Base-by-base conservation (phyloP, 2,113 vertebrate genomes). In the Carlito syrichta region DNA sequence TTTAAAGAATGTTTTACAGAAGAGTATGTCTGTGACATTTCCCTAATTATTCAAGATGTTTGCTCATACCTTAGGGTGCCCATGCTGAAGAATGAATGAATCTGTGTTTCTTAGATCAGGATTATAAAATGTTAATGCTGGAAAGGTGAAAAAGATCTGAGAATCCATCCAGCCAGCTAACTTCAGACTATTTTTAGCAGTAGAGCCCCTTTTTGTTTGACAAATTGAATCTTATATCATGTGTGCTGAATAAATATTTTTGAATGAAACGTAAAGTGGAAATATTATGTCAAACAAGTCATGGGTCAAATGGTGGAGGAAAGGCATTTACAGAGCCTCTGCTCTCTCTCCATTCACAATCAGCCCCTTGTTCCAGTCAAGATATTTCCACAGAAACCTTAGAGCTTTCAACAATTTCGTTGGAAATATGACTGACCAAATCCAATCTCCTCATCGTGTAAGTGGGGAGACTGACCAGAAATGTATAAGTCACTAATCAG, bases 81-180 rank as follows among this genome's bases (percentile, higher is more conserved):
- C 25, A 17, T 45, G 68, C 23, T 86, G 48, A 95, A 66, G 86
- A 91, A 81, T 69, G 35, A 79, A 82, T 66, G 71, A 91, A 79
- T 92, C 43, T 58, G 14, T 92, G 30, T 62, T 96, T 94, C 82
- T 60, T n/a, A 84, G 83, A 68, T 93, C 76, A 86, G 68, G 45
- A 48, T 69, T 40, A 96, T 77, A 79, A 85, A 97, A 73, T 76
- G 11, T 91, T 83, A 83, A 95, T 90, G 38, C 17, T 71, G 30
- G 45, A 89, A 94, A 74, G 22, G 17, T 79, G 25, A 12, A 81
- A 76, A 68, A 30, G 20, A 90, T 58, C 38, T 94, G 62, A 83
- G 77, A 83, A 91, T 66, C 10, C 14, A 52, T 74, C 30, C 38
- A 58, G 43, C 68, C 60, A 48, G 45, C 66, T 88, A 88, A 91